Conservation (phyloP, 1,140 invertebrate genomes). For the Euwallacea fornicatus region DNA sequence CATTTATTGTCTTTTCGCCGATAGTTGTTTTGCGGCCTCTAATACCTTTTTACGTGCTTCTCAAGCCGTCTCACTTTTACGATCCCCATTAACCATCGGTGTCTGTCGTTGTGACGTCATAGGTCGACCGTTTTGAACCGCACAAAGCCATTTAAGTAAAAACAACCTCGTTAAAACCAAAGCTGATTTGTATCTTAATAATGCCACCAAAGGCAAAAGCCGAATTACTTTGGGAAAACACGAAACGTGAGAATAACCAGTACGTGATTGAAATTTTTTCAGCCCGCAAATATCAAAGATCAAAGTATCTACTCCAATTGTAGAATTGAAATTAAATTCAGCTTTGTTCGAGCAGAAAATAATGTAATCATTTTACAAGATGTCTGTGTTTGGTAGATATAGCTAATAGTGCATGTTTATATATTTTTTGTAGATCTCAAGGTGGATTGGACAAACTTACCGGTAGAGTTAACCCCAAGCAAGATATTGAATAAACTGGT, state of each 20-base stretch:
- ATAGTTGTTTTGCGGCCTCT: too few relatives aligned
- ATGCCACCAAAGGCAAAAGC: background rate
- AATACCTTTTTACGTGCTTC: too few relatives aligned
- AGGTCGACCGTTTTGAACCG: background rate
- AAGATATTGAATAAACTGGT: constrained; percentile 41
- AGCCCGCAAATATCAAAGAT: too few relatives aligned
- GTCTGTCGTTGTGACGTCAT: constrained; percentile 2
- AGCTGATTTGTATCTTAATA: constrained; percentile 21
- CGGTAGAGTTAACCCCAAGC: constrained; percentile 47
- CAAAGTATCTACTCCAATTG: too few relatives aligned
- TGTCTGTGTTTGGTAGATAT: too few relatives aligned
- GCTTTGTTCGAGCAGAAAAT: too few relatives aligned
- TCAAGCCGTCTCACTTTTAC: too few relatives aligned
- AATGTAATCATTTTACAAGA: too few relatives aligned
- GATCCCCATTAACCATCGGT: too few relatives aligned
- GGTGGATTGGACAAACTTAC: constrained; percentile 49
- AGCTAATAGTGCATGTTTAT: constrained; percentile 32
- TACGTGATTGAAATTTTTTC: too few relatives aligned
- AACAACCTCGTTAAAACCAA: constrained; percentile 18
- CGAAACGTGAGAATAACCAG: background rate
- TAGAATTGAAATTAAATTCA: too few relatives aligned
- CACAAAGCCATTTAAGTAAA: constrained; percentile 16
- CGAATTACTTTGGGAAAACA: background rate
- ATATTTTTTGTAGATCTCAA: constrained; percentile 45
- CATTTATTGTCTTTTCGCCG: too few relatives aligned